These are phyloP conservation scores for Schizopygopsis malacanthus DNA, from an alignment of 2,797 vertebrate species.

Conservation along the genomic window DNA sequence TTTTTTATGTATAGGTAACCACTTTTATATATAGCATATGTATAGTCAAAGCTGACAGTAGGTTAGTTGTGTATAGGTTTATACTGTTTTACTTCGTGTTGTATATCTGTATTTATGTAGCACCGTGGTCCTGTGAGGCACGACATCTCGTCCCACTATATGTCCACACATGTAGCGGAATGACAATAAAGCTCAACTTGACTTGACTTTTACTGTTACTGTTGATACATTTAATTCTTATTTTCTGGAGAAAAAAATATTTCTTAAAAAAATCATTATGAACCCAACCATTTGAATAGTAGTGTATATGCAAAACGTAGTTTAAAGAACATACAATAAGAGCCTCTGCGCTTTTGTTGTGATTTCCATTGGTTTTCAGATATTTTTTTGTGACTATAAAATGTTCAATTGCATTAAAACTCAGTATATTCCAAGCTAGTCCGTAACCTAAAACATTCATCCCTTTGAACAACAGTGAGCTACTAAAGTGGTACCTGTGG, in stretches of 20 bases:
- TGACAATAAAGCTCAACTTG: too few relatives aligned
- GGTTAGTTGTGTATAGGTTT: too few relatives aligned
- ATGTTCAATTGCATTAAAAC: background rate
- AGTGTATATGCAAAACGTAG: background rate
- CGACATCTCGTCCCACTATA: too few relatives aligned
- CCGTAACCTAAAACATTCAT: background rate
- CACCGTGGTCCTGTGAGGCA: too few relatives aligned
- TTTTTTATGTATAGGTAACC: too few relatives aligned
- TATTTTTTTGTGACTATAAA: background rate
- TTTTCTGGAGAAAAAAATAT: too few relatives aligned
- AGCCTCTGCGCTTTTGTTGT: background rate
- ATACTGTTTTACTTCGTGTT: too few relatives aligned
- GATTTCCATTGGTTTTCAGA: background rate
- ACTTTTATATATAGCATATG: too few relatives aligned
- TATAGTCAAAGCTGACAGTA: too few relatives aligned
- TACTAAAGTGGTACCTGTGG: background rate
- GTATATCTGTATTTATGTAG: too few relatives aligned
- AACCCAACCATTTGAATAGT: background rate
- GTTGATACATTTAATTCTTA: background rate
- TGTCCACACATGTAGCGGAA: too few relatives aligned
- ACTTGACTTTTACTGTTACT: background rate
- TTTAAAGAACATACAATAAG: background rate
- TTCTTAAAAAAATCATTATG: background rate
- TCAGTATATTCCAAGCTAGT: background rate
- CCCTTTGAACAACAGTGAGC: conserved; percentile 3